phyloP scores from a whole-genome alignment of 2,797 vertebrate species.

The Harpagifer antarcticus region DNA sequence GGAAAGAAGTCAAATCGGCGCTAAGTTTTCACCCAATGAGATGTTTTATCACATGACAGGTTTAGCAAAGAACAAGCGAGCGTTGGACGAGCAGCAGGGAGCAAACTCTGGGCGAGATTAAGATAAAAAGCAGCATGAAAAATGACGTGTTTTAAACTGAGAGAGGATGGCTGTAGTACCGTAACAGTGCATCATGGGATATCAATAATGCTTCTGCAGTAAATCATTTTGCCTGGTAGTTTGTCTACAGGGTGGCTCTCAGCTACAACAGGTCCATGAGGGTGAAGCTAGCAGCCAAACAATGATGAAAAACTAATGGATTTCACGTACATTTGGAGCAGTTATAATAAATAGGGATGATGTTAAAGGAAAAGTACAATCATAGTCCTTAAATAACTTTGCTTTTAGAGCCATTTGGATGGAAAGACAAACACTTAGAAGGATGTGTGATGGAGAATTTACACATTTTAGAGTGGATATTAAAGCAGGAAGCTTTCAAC shows the following conservation, averaged over 20 bases:
- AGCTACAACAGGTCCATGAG: conserved; percentile 13
- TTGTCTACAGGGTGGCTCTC: conserved; percentile 11
- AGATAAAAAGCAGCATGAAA: conserved; percentile 6
- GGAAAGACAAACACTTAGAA: conserved; percentile 15
- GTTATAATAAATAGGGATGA: neutral
- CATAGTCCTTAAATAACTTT: conserved; percentile 10
- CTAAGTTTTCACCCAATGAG: conserved; percentile 1
- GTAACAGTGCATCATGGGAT: neutral
- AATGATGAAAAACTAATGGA: neutral
- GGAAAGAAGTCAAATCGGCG: conserved; percentile 12
- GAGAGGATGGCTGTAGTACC: conserved; percentile 1
- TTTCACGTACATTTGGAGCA: neutral
- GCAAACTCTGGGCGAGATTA: neutral
- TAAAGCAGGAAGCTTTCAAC: neutral
- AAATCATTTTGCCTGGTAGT: conserved; percentile 6
- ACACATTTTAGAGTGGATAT: neutral
- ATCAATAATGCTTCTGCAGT: conserved; percentile 19
- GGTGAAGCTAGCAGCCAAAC: neutral
- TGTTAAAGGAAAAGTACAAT: conserved; percentile 10
- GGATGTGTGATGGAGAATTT: neutral
- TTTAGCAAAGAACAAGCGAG: neutral
- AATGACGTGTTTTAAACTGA: neutral
- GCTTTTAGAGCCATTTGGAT: conserved; percentile 41
- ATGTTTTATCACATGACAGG: conserved; percentile 2
- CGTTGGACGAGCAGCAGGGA: neutral